Evolutionary conservation across 2,888 invertebrate genomes (phyloP).

Genomic region (Metopia argyrocephala): DNA sequence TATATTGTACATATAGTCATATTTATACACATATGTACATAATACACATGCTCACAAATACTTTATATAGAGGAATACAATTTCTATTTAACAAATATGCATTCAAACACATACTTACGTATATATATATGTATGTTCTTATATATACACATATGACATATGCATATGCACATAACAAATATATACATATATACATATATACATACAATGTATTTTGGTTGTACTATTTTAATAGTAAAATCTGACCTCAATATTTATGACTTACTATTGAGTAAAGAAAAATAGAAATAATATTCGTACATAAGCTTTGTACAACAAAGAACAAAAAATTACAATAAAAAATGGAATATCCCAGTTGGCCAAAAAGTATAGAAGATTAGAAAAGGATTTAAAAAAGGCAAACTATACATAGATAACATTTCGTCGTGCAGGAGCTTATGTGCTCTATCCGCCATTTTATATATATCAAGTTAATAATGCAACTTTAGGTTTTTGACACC

Average conservation of each 20-base stretch:
- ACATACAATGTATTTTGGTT: background rate
- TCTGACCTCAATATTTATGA: conserved; percentile 37
- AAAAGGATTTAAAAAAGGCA: too few species aligned
- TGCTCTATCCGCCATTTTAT: too few species aligned
- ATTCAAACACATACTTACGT: background rate
- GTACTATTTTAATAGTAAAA: conserved; percentile 27
- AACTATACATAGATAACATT: too few species aligned
- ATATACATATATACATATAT: conserved; percentile 1
- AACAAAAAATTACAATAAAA: background rate
- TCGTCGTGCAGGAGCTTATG: too few species aligned
- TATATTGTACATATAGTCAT: background rate
- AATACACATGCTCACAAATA: background rate
- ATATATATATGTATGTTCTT: too few species aligned
- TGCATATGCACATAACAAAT: background rate
- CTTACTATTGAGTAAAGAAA: background rate
- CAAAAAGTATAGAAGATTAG: background rate
- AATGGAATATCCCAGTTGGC: background rate
- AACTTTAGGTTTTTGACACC: too few species aligned
- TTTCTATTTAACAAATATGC: background rate
- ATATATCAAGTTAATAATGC: too few species aligned
- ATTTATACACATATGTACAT: background rate
- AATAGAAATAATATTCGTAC: background rate
- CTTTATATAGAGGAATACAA: conserved; percentile 33
- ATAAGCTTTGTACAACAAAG: conserved; percentile 15
- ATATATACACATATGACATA: background rate